Evolutionary conservation across 2,888 invertebrate species (phyloP).

Genomic region (Drosophila merina): DNA sequence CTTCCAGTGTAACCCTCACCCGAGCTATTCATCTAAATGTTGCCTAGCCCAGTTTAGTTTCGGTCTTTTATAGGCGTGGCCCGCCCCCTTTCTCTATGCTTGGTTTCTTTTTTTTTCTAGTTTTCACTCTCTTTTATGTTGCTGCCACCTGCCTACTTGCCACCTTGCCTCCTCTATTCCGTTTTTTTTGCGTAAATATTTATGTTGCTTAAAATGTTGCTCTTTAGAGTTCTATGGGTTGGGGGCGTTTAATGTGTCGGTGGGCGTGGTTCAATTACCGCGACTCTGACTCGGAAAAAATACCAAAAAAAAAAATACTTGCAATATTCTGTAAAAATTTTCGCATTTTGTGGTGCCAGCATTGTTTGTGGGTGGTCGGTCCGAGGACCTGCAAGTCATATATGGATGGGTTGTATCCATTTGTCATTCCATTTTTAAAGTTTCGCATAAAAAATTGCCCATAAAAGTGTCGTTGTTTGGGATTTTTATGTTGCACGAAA

Average conservation of each 20-base stretch:
- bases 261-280: constrained; percentile 36
- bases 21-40: constrained; percentile 24
- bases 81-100: constrained; percentile 14
- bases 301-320: constrained; percentile 1
- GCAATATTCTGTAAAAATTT: background rate
- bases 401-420: constrained; percentile 8
- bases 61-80: background rate
- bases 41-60: constrained; percentile 37
- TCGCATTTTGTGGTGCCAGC: constrained; percentile 6
- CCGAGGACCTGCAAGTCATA: background rate
- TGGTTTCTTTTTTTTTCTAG: constrained; percentile 20
- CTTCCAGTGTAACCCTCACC: constrained; percentile 7
- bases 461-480: constrained; percentile 24
- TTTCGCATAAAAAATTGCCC: constrained; percentile 24
- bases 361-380: constrained; percentile 1
- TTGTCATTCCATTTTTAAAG: constrained; percentile 12
- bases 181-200: constrained; percentile 37
- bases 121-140: constrained; percentile 37
- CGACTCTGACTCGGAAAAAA: constrained; percentile 3
- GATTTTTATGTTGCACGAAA: constrained; percentile 20
- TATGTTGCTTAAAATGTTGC: constrained; percentile 41
- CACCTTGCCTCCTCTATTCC: too few species aligned
- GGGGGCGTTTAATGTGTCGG: constrained; percentile 16
- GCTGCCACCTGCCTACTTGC: background rate
- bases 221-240: constrained; percentile 14